phyloP scores from a whole-genome alignment of 1,140 invertebrate genomes.

The Meloidogyne hapla region DNA sequence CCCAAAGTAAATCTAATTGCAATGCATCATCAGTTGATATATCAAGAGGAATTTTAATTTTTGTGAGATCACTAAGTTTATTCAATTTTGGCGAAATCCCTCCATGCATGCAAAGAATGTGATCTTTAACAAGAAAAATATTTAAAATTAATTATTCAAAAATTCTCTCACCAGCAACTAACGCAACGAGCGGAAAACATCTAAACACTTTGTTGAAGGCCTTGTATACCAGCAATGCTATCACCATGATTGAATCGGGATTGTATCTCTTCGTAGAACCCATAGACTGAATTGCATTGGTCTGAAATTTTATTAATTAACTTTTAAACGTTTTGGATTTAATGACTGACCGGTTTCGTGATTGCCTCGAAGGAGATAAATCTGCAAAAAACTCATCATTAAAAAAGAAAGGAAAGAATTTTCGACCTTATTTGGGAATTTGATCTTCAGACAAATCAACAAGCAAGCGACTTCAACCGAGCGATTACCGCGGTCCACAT shows the following conservation, averaged over 20 bases:
- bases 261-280: neutral
- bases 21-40: neutral
- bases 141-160: too few species aligned
- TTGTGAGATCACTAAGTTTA: neutral
- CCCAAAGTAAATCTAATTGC: constrained; percentile 11
- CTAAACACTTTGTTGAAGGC: neutral
- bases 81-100: neutral
- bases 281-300: neutral
- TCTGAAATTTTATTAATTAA: neutral
- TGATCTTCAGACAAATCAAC: constrained; percentile 68
- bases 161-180: constrained; percentile 3
- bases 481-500: constrained; percentile 74
- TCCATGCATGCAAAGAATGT: constrained; percentile 23
- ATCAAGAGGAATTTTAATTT: constrained; percentile 4
- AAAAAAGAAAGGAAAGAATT: neutral
- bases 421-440: constrained; percentile 71
- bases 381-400: neutral
- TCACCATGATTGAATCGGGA: neutral
- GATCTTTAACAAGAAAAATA: neutral
- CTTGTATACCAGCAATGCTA: neutral
- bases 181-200: neutral
- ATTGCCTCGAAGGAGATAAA: constrained; percentile 65
- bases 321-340: neutral
- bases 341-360: constrained; percentile 18
- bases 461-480: constrained; percentile 70